Evolutionary conservation across 2,113 vertebrate species (phyloP).

Genomic region (Cryptotis parvus): DNA sequence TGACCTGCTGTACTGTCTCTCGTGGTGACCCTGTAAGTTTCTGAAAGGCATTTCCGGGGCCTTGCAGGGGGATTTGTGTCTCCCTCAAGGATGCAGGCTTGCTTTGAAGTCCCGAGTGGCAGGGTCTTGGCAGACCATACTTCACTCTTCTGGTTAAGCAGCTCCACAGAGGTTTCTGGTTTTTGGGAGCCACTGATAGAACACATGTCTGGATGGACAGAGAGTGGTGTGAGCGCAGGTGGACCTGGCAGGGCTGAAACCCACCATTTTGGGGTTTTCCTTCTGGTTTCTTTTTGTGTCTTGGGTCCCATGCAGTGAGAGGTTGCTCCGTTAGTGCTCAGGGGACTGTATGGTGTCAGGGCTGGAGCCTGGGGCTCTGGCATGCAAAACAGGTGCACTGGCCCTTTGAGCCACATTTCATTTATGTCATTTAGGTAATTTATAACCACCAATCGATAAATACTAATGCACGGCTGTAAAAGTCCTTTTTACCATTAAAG

Average conservation of each 20-base stretch:
- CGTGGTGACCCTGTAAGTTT: neutral
- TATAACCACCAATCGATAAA: neutral
- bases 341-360: too few species aligned
- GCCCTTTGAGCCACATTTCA: neutral
- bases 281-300: too few species aligned
- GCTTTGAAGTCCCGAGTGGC: neutral
- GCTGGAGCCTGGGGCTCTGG: too few species aligned
- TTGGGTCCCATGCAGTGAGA: too few species aligned
- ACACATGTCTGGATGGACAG: neutral
- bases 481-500: neutral
- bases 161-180: neutral
- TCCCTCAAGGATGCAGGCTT: neutral
- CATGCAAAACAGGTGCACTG: neutral
- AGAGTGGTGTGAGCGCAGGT: neutral
- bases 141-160: neutral
- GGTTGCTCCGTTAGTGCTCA: too few species aligned
- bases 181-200: neutral
- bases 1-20: too few species aligned
- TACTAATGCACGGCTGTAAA: neutral
- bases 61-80: neutral
- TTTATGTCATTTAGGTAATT: neutral
- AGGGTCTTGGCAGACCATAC: neutral
- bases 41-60: neutral
- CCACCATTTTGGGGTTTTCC: too few species aligned
- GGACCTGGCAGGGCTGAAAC: neutral